Evolutionary conservation across 2,797 vertebrate species (phyloP).

Genomic region (Mus caroli): DNA sequence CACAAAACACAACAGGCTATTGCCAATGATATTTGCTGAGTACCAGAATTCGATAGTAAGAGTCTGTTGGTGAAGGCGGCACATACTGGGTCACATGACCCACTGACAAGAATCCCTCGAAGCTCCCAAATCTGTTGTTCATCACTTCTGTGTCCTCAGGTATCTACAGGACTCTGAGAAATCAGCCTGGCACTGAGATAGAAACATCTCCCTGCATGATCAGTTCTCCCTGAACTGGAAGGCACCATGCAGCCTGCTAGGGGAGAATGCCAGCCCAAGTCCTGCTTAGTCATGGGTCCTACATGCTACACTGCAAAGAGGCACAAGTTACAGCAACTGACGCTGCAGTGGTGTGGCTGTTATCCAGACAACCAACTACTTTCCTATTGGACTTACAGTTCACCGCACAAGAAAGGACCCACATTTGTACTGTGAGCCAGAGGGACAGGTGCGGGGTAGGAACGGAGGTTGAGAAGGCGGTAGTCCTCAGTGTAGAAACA

Average conservation of each 20-base stretch:
- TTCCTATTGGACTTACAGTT: neutral
- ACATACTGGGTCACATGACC: neutral
- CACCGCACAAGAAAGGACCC: neutral
- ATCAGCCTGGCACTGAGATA: neutral
- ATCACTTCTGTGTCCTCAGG: neutral
- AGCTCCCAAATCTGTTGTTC: neutral
- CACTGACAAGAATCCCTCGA: too few species aligned
- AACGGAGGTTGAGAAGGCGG: neutral
- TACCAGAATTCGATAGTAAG: neutral
- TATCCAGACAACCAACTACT: neutral
- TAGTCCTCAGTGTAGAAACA: neutral
- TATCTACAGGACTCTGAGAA: neutral
- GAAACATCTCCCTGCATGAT: neutral
- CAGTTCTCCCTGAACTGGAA: neutral
- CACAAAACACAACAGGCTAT: neutral
- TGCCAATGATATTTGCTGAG: neutral
- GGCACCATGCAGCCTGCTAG: too few species aligned
- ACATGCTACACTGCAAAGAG: neutral
- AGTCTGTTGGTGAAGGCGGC: neutral
- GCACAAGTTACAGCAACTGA: neutral
- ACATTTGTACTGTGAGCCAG: neutral
- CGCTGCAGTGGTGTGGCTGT: neutral
- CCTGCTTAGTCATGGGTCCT: neutral
- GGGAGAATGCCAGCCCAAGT: neutral
- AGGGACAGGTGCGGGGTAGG: neutral